Conservation (phyloP, 1,140 invertebrate genomes). For the Aradophagus sp. region DNA sequence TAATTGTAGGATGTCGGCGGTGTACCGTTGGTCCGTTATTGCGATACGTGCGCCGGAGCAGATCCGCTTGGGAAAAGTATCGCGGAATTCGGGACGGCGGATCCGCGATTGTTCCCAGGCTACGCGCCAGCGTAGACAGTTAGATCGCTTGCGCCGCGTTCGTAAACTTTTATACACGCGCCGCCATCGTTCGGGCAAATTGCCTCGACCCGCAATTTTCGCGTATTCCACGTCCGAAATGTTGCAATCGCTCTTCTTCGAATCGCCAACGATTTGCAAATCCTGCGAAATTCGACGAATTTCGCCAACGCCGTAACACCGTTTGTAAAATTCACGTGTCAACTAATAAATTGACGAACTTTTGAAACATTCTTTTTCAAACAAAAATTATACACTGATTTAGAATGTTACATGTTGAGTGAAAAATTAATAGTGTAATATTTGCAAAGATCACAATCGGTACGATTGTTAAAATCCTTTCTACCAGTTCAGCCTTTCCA, state of each 20-base stretch:
- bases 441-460: too few relatives aligned
- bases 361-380: too few relatives aligned
- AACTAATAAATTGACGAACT: too few relatives aligned
- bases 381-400: too few relatives aligned
- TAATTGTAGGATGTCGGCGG: conserved; percentile 23
- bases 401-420: background rate
- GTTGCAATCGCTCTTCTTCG: too few relatives aligned
- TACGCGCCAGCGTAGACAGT: conserved; percentile 31
- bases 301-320: too few relatives aligned
- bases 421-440: too few relatives aligned
- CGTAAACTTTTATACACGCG: conserved; percentile 33
- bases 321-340: too few relatives aligned
- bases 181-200: conserved; percentile 30
- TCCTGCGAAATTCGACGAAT: too few relatives aligned
- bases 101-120: conserved; percentile 39
- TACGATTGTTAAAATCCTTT: too few relatives aligned
- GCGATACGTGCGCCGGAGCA: conserved; percentile 10
- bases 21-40: conserved; percentile 30
- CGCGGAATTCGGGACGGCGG: conserved; percentile 45
- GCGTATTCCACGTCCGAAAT: too few relatives aligned
- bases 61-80: conserved; percentile 25
- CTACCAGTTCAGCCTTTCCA: too few relatives aligned
- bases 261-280: conserved; percentile 5
- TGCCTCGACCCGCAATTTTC: conserved; percentile 33
- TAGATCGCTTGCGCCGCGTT: conserved; percentile 16